Evolutionary conservation across 2,113 vertebrate species (phyloP).

Genomic region (Ciconia boyciana): DNA sequence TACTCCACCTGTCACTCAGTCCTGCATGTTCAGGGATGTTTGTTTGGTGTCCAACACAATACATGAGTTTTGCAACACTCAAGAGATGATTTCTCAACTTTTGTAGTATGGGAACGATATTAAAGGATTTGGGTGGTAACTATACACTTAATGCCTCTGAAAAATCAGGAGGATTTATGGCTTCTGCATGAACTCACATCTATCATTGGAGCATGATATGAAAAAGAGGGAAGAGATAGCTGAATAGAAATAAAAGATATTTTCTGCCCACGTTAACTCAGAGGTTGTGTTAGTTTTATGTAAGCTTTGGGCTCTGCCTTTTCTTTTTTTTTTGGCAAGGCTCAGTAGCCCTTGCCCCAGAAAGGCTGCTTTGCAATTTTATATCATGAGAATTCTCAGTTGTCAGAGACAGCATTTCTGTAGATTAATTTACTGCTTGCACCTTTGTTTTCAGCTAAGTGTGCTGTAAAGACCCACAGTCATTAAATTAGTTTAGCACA

Average conservation of each 20-base stretch:
- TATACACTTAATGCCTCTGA: neutral
- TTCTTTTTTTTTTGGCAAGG: neutral
- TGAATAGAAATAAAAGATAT: neutral
- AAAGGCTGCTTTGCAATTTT: neutral
- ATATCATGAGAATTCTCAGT: neutral
- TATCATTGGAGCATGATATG: neutral
- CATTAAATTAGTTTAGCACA: neutral
- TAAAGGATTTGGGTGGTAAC: neutral
- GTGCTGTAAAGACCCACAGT: neutral
- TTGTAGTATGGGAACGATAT: neutral
- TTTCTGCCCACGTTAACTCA: neutral
- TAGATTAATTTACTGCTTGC: neutral
- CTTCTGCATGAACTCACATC: neutral
- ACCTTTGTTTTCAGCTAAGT: neutral
- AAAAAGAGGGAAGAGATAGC: neutral
- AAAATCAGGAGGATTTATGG: neutral
- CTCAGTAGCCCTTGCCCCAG: neutral
- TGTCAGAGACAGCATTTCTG: neutral
- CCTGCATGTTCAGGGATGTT: neutral
- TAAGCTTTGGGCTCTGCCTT: neutral
- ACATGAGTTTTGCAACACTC: neutral
- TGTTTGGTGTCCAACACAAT: neutral
- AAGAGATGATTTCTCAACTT: neutral
- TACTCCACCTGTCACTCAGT: neutral
- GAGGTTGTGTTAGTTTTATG: neutral